Conservation (phyloP, 1,140 invertebrate species). For the Drosophila malerkotliana region DNA sequence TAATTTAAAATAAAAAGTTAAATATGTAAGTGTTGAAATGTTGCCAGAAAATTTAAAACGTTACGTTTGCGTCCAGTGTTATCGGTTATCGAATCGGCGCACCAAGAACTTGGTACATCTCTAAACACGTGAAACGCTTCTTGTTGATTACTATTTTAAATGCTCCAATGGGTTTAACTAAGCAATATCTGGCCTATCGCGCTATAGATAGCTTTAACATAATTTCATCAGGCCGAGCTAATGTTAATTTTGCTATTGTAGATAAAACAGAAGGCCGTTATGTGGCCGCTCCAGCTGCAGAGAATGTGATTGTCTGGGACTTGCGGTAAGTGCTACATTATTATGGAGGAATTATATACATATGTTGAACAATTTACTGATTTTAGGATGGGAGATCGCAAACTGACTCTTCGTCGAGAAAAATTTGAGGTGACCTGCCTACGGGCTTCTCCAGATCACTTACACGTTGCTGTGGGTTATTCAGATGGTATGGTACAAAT, state of each 20-base stretch:
- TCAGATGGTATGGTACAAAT: constrained; percentile 94
- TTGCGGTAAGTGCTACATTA: constrained; percentile 84
- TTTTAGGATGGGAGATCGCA: constrained; percentile 91
- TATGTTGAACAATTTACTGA: background rate
- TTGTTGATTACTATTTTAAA: constrained; percentile 36
- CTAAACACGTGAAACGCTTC: constrained; percentile 64
- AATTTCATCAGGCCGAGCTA: constrained; percentile 91
- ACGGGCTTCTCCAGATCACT: constrained; percentile 88
- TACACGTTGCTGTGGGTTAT: constrained; percentile 95
- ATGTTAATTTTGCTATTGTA: constrained; percentile 90
- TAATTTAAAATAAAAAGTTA: background rate
- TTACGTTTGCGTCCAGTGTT: background rate
- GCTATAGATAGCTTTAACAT: constrained; percentile 93
- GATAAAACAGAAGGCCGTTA: constrained; percentile 91
- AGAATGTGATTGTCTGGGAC: constrained; percentile 98
- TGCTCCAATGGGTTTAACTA: constrained; percentile 94
- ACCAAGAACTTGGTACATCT: background rate
- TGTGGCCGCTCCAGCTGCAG: constrained; percentile 94
- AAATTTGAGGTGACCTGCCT: constrained; percentile 91
- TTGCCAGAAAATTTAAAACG: background rate
- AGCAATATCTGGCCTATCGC: constrained; percentile 96
- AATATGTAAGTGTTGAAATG: background rate
- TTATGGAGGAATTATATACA: background rate
- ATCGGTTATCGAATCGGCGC: constrained; percentile 18
- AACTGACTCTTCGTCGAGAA: constrained; percentile 90